These are phyloP conservation scores for Gonioctena quinquepunctata DNA, from an alignment of 1,140 invertebrate species.

Conservation along the genomic window DNA sequence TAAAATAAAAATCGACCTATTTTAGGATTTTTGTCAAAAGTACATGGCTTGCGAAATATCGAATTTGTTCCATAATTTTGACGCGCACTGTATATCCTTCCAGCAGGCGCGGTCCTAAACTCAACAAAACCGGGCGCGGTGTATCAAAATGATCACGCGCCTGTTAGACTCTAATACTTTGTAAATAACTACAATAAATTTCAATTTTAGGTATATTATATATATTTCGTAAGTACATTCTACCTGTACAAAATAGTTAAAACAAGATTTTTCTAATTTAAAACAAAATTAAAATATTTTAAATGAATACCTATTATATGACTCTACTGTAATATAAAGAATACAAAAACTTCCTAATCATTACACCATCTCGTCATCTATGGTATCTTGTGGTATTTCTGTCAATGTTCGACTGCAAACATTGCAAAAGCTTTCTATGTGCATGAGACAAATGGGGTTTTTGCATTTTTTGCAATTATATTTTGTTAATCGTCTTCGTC, in stretches of 20 bases:
- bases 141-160: too few species aligned
- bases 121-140: too few species aligned
- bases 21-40: too few species aligned
- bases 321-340: not conserved
- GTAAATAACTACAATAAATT: too few species aligned
- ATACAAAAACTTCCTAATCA: not conserved
- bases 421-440: not conserved
- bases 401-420: not conserved
- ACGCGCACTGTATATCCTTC: too few species aligned
- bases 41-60: too few species aligned
- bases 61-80: too few species aligned
- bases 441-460: not conserved
- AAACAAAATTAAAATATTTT: not conserved
- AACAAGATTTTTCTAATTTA: not conserved
- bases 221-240: too few species aligned
- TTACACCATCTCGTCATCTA: not conserved
- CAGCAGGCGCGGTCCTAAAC: too few species aligned
- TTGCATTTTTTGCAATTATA: not conserved
- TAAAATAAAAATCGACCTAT: too few species aligned
- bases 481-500: not conserved
- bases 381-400: not conserved
- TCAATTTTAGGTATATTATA: too few species aligned
- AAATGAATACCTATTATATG: not conserved
- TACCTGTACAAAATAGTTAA: not conserved
- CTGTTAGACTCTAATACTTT: too few species aligned